These are phyloP conservation scores for Hoplostethus atlanticus DNA, from an alignment of 2,797 vertebrate species.

Conservation along the genomic window DNA sequence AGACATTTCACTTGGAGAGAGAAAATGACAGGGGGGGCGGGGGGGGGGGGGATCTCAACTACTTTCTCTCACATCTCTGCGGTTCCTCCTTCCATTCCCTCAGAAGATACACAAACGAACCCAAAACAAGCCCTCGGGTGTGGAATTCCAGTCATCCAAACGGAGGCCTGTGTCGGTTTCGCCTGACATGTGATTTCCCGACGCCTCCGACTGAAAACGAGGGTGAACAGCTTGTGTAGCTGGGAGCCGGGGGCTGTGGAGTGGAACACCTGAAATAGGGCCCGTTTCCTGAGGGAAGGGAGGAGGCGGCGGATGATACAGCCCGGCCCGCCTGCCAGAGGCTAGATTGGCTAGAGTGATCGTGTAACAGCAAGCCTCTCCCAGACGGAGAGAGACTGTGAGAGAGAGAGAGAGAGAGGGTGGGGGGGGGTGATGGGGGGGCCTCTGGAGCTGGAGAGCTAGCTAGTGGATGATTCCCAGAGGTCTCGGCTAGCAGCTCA, in stretches of 20 bases:
- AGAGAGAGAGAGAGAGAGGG: slow-evolving; percentile 56
- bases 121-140: slow-evolving; percentile 48
- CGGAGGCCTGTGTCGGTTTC: slow-evolving; percentile 21
- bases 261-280: slow-evolving; percentile 78
- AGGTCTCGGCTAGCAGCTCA: slow-evolving; percentile 70
- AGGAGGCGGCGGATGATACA: slow-evolving; percentile 65
- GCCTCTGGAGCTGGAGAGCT: slow-evolving; percentile 58
- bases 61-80: slow-evolving; percentile 31
- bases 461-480: slow-evolving; percentile 69
- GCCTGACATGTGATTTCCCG: slow-evolving; percentile 34
- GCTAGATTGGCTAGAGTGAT: slow-evolving; percentile 68
- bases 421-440: slow-evolving; percentile 16
- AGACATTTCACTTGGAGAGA: slow-evolving; percentile 45
- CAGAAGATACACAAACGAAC: slow-evolving; percentile 22
- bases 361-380: slow-evolving; percentile 74
- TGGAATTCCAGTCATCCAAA: slow-evolving; percentile 41
- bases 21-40: slow-evolving; percentile 52
- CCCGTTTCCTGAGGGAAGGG: slow-evolving; percentile 67
- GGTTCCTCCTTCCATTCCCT: slow-evolving; percentile 37
- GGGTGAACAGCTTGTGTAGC: slow-evolving; percentile 60
- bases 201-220: slow-evolving; percentile 20
- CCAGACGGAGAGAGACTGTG: slow-evolving; percentile 66
- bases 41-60: not conserved
- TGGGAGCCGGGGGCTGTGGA: slow-evolving; percentile 55
- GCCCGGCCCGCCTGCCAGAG: slow-evolving; percentile 62